Base-by-base conservation (phyloP, 2,113 vertebrate genomes). In the Natator depressus region DNA sequence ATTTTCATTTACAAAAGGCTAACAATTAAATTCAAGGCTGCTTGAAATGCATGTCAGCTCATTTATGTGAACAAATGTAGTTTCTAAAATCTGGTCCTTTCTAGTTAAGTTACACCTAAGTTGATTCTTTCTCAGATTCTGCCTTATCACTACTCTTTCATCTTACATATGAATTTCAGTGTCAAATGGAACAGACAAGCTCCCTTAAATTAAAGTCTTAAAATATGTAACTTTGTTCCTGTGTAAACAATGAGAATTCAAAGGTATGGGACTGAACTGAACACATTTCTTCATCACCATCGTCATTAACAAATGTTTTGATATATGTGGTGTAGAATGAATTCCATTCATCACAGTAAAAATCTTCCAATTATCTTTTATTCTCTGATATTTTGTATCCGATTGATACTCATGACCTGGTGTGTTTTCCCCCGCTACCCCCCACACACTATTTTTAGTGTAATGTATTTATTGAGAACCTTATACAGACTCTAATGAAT, bases 201-300 rank as follows among this genome's bases (percentile, higher is more conserved):
- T 93, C 75, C 89, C 85, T 88, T 92, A 94, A 95, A 94, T 90
- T 87, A 57, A 95, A 96, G 54, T 85, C 79, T 94, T 19, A 79
- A 93, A 81, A 87, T 85, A 17, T 93, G 89, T 93, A 51, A 83
- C n/a, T 87, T 94, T n/a, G 57, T 93, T 75, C 75, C 80, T 91
- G 5, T 81, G 35, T 89, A 83, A 84, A 80, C 57, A 88, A 17
- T 82, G 42, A 51, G 54, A 93, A 91, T 94, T 80, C 80, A 62
- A 47, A 90, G 57, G 3, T 93, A 38, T 91, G 92, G 35, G 51
- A 79, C 76, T 94, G 47, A 94, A 84, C 4, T 42, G 69, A 85
- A 42, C 80, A 47, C 6, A 72, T 8, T 88, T 93, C 75, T 35
- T 88, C 14, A 24, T 92, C 65, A 47, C 27, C 3, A 46, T 38